A percentile compares a stretch with the other conserved stretches of the same genome.
phyloP scores from a whole-genome alignment of 2,113 vertebrate species.

The Equus przewalskii region DNA sequence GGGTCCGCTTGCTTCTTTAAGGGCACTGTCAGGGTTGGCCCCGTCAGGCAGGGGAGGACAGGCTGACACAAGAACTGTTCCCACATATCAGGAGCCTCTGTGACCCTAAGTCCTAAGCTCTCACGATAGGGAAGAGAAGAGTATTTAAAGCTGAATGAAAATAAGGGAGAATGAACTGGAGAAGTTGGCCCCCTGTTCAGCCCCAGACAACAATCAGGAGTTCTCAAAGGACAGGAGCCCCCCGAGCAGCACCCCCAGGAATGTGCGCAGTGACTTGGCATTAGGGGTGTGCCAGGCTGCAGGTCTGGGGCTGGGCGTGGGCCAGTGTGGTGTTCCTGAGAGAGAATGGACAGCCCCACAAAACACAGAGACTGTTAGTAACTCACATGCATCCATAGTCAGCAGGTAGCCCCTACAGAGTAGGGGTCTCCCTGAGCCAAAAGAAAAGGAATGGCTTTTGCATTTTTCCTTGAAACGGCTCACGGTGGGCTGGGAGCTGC shows the following conservation, averaged over 20 bases:
- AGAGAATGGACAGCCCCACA: background rate
- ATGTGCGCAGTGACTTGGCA: background rate
- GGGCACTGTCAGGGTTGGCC: background rate
- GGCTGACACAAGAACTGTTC: background rate
- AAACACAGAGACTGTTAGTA: background rate
- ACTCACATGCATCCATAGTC: background rate
- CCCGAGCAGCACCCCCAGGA: background rate
- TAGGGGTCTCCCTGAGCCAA: background rate
- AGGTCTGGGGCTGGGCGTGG: background rate
- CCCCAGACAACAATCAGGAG: background rate
- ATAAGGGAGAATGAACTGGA: background rate
- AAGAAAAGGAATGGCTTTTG: constrained; percentile 24
- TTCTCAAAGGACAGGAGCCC: background rate
- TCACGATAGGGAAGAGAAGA: background rate
- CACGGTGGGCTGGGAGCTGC: background rate
- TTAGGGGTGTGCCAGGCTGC: background rate
- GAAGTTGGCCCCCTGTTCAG: no score
- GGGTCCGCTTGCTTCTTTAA: background rate
- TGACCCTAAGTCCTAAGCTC: background rate
- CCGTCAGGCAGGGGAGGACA: background rate
- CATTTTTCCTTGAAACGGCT: constrained; percentile 39
- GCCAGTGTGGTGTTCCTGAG: background rate
- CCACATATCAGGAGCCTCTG: background rate
- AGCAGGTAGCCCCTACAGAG: background rate
- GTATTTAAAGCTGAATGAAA: background rate